Base-by-base conservation (phyloP, 2,113 vertebrate genomes). In the Cavia aperea region DNA sequence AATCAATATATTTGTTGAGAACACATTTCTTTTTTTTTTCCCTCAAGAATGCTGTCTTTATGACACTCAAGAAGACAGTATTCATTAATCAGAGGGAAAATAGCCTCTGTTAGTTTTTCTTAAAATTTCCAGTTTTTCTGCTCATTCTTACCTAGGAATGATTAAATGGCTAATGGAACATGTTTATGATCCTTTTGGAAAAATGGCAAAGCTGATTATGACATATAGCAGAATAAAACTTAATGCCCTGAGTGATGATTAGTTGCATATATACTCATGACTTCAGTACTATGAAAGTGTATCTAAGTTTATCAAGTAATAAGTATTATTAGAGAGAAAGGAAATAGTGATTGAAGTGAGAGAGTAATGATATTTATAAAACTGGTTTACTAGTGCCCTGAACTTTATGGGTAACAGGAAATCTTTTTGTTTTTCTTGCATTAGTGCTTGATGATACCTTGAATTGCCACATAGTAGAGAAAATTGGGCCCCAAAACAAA, bases 141-240 rank as follows among this genome's bases (percentile, higher is more conserved):
- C 21, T 81, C 3, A 79, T 93, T 89, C 73, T 86, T 93, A n/a
- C 43, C 5, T 68, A 81, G 18, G 36, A 66, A 43, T 70, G 36
- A 70, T 95, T 90, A 82, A 82, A 33, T 75, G 54, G 79, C 91
- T 49, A 86, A 86, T 94, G 29, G 39, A 86, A 78, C 36, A 65
- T 81, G 36, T 86, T 36, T 89, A 21, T 89, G 33, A 72, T 33
- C 39, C 7, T 56, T 82, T 93, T 83, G 15, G n/a, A 29, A 24
- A 75, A 81, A 70, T 79, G 36, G 12, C 15, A 54, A 26, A 90
- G 18, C 29, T 66, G 33, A 39, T 90, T 66, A 4, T 86, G 84
- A 39, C 14, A 49, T 62, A 31, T 51, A 92, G 24, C 31, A 73
- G 16, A 66, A 46, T 88, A 70, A 91, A 84, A 82, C 13, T 49